A percentile compares a stretch with the other conserved stretches of the same genome.
These are phyloP conservation scores for Magallana angulata DNA, from an alignment of 1,140 invertebrate genomes.

Conservation along the genomic window DNA sequence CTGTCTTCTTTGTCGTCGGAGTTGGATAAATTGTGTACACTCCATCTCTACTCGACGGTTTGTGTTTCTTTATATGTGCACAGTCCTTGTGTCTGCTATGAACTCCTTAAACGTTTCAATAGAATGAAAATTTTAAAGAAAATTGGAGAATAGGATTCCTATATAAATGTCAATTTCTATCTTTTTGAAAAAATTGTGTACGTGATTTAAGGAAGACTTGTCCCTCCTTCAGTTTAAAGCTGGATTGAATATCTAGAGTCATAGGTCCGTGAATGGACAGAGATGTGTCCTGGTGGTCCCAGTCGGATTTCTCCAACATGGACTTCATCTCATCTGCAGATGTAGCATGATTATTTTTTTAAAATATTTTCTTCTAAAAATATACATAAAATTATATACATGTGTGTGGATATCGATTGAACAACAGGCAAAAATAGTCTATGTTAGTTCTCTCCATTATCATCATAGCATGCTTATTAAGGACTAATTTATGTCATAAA, in stretches of 20 bases:
- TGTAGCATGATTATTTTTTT: too few relatives aligned
- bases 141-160: background rate
- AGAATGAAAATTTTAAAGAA: background rate
- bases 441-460: too few relatives aligned
- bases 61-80: background rate
- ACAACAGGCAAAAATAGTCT: too few relatives aligned
- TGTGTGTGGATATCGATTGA: too few relatives aligned
- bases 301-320: background rate
- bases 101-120: background rate
- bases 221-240: background rate
- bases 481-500: too few relatives aligned
- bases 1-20: background rate
- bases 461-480: too few relatives aligned
- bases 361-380: too few relatives aligned
- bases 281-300: background rate
- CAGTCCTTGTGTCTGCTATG: background rate
- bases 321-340: background rate
- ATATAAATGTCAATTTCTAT: too few relatives aligned
- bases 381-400: too few relatives aligned
- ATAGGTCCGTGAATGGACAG: background rate
- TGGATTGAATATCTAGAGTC: background rate
- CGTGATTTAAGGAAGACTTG: background rate
- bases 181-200: background rate
- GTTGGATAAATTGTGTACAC: constrained; percentile 1
- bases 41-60: background rate